Percentiles rank a stretch among this genome's conserved stretches.
phyloP scores from a whole-genome alignment of 2,888 invertebrate genomes.

The Poecilus cupreus region DNA sequence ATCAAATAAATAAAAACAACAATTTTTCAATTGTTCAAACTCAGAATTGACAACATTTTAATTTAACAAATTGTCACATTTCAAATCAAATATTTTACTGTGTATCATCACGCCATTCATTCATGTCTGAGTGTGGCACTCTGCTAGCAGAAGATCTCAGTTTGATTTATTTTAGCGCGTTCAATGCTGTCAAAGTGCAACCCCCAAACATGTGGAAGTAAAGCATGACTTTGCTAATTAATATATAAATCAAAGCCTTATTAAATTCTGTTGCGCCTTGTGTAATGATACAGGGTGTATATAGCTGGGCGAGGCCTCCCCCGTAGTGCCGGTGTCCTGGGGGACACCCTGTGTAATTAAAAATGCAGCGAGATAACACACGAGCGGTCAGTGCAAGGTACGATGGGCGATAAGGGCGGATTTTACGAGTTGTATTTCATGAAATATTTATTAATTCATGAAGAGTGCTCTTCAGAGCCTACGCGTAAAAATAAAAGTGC shows the following conservation, averaged over 20 bases:
- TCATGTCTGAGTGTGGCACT: too few relatives aligned
- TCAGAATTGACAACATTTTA: too few relatives aligned
- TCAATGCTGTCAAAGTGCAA: too few relatives aligned
- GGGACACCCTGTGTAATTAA: conserved; percentile 26
- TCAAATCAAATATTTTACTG: too few relatives aligned
- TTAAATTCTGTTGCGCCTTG: not conserved
- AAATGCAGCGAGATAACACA: conserved; percentile 42
- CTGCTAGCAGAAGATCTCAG: too few relatives aligned
- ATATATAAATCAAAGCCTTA: conserved; percentile 19
- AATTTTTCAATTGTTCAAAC: too few relatives aligned
- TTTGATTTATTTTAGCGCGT: too few relatives aligned
- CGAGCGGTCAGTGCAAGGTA: conserved; percentile 28
- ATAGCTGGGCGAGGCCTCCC: conserved; percentile 15
- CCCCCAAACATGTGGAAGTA: too few relatives aligned
- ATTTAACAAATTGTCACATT: too few relatives aligned
- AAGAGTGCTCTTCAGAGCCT: not conserved
- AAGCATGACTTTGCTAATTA: too few relatives aligned
- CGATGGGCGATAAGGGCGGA: not conserved
- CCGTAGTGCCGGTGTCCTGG: not conserved
- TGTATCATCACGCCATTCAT: too few relatives aligned
- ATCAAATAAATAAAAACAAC: too few relatives aligned
- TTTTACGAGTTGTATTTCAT: conserved; percentile 10
- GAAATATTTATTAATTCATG: conserved; percentile 25
- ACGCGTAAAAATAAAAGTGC: not conserved
- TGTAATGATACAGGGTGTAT: conserved; percentile 8